phyloP scores from a whole-genome alignment of 2,888 invertebrate species.

The Nineta flava region DNA sequence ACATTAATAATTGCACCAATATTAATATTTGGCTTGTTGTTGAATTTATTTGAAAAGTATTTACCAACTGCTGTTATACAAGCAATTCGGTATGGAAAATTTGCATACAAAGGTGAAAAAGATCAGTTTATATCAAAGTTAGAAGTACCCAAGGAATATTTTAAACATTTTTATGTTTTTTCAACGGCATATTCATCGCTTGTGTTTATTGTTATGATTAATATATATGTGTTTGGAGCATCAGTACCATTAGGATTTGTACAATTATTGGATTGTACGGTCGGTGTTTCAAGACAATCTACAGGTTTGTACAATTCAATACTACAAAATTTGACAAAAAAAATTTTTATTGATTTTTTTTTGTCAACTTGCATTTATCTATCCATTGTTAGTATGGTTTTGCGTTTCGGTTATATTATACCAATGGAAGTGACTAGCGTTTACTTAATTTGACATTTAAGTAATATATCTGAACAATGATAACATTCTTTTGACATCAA shows the following conservation, averaged over 20 bases:
- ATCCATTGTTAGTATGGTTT: too few relatives aligned
- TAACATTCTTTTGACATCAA: too few relatives aligned
- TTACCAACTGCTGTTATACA: conserved; percentile 49
- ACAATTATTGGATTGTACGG: conserved; percentile 30
- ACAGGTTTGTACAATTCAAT: conserved; percentile 27
- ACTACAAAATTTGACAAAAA: not conserved
- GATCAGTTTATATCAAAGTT: conserved; percentile 25
- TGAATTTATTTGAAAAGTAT: conserved; percentile 46
- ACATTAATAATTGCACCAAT: conserved; percentile 18
- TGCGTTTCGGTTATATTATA: too few relatives aligned
- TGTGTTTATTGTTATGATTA: conserved; percentile 31
- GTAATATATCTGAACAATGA: too few relatives aligned
- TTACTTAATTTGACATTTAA: too few relatives aligned
- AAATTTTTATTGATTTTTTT: too few relatives aligned
- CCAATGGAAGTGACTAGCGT: too few relatives aligned
- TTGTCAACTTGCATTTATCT: too few relatives aligned
- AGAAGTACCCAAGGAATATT: conserved; percentile 67
- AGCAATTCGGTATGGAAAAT: conserved; percentile 58
- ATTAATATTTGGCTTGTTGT: conserved; percentile 40
- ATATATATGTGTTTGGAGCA: conserved; percentile 32
- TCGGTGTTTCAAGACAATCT: conserved; percentile 27
- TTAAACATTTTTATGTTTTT: conserved; percentile 64
- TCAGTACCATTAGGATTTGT: conserved; percentile 32
- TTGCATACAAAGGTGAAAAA: conserved; percentile 36
- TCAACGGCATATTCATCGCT: conserved; percentile 40